Percentiles rank a stretch among this genome's conserved stretches.
These are phyloP conservation scores for Megastigmus dorsalis DNA, from an alignment of 2,888 invertebrate genomes.

Conservation along the genomic window DNA sequence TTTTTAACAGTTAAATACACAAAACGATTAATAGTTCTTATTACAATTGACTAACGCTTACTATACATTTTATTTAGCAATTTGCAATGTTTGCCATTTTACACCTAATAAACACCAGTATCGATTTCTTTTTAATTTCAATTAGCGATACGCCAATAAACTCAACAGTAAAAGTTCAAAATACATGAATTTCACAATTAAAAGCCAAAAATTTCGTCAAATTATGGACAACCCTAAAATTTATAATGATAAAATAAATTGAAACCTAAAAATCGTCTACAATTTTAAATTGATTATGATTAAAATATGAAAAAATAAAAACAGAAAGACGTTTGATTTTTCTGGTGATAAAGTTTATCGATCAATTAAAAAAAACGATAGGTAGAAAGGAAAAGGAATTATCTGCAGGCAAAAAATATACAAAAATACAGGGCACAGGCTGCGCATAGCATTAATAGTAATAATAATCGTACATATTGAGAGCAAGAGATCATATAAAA, in stretches of 20 bases:
- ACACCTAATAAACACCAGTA: slow-evolving; percentile 51
- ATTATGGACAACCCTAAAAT: slow-evolving; percentile 73
- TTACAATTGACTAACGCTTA: slow-evolving; percentile 72
- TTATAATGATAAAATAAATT: slow-evolving; percentile 54
- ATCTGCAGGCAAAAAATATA: slow-evolving; percentile 61
- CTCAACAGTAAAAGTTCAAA: slow-evolving; percentile 36
- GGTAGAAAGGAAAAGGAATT: slow-evolving; percentile 49
- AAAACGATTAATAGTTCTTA: slow-evolving; percentile 68
- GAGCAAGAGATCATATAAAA: slow-evolving; percentile 75
- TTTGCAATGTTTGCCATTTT: slow-evolving; percentile 50
- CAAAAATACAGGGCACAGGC: slow-evolving; percentile 66
- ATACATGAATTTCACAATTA: slow-evolving; percentile 36
- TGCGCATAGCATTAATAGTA: slow-evolving; percentile 69
- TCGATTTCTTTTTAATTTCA: slow-evolving; percentile 44
- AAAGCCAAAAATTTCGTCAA: slow-evolving; percentile 52
- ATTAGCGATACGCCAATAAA: slow-evolving; percentile 46
- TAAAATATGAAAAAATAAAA: slow-evolving; percentile 19
- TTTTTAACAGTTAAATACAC: slow-evolving; percentile 67
- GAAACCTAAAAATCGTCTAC: slow-evolving; percentile 40
- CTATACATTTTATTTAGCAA: slow-evolving; percentile 66
- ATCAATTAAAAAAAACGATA: slow-evolving; percentile 54
- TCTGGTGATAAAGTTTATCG: slow-evolving; percentile 12
- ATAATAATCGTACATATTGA: slow-evolving; percentile 71
- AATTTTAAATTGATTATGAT: slow-evolving; percentile 52
- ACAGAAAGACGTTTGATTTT: slow-evolving; percentile 21